Conservation (phyloP, 37 sponge, comb jelly and placozoan genomes). For the Tethya wilhelma region DNA sequence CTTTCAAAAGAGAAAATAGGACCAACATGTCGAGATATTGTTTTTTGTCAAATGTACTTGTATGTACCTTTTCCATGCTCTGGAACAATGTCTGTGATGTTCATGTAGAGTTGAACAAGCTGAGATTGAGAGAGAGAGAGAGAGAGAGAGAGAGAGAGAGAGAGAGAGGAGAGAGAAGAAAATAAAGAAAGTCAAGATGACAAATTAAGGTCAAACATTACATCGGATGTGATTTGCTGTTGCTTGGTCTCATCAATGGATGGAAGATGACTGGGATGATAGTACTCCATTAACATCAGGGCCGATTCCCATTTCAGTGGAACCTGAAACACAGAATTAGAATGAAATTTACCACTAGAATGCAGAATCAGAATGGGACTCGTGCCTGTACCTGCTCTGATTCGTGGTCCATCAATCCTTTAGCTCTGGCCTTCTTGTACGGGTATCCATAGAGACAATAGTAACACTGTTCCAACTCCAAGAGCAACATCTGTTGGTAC, state of each 20-base stretch:
- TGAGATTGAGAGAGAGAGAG: background rate
- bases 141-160: background rate
- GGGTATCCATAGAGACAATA: conserved; percentile 83
- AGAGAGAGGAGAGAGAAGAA: background rate
- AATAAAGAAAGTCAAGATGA: no score
- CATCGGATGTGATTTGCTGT: conserved; percentile 60
- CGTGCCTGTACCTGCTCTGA: conserved; percentile 45
- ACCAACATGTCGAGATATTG: background rate
- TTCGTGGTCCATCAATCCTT: conserved; percentile 48
- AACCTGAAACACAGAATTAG: conserved; percentile 33
- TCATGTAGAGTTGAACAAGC: conserved; percentile 64
- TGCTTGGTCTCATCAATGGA: conserved; percentile 61
- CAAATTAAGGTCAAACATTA: no score
- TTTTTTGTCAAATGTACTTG: background rate
- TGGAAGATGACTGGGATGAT: conserved; percentile 50
- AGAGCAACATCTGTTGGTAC: conserved; percentile 60
- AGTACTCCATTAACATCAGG: conserved; percentile 61
- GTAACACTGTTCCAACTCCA: conserved; percentile 83
- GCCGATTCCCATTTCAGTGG: conserved; percentile 66
- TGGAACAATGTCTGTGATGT: conserved; percentile 46
- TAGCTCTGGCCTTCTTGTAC: conserved; percentile 65
- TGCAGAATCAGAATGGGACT: background rate
- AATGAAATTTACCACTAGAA: background rate
- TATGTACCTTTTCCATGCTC: conserved; percentile 33
- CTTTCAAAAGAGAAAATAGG: conserved; percentile 15